Base-by-base conservation (phyloP, 2,797 vertebrate species). In the Alectoris magna region DNA sequence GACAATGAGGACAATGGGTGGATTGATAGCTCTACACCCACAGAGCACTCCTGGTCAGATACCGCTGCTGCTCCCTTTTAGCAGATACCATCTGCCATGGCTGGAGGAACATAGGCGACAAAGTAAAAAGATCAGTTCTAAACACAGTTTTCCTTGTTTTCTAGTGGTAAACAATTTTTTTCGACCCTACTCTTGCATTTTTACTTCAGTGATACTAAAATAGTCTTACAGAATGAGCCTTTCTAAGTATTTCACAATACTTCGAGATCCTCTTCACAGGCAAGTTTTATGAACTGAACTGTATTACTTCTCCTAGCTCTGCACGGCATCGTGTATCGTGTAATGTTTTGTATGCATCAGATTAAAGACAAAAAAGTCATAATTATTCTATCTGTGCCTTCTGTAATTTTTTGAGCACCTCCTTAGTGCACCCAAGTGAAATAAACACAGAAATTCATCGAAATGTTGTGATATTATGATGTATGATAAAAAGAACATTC, bases 91-190 rank as follows among this genome's bases (percentile, higher is more conserved):
- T 66, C 44, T 72, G 31, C 59, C 88, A 34, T 66, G 59, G 24
- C 17, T 18, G 14, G 51, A 76, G 27, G 34, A 90, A 90, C 62
- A 83, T 19, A 92, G 60, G 53, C 36, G 72, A 74, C 23, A 19
- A 64, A 92, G 55, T 73, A 85, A 82, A 84, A 93, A 73, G 75
- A 77, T 66, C 38, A 77, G 5, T 87, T 85, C 48, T 69, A 90
- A 84, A 82, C 34, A 49, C 13, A 62, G 73, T 56, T n/a, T 1
- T 23, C 56, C 66, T 13, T 56, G 24, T 78, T 83, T 93, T 81
- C 14, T 24, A 9, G 22, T 78, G 31, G 36, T 39, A 86, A 44
- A 8, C n/a, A 55, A 14, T 36, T 71, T 88, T 64, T 67, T 90
- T 69, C 23, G 4, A n/a, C 39, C 3, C 9, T 43, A 21, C 9